Evolutionary conservation across 2,888 invertebrate species (phyloP), one percentile per base, ranked within the genome.

Genomic region (Patella ulyssiponensis): DNA sequence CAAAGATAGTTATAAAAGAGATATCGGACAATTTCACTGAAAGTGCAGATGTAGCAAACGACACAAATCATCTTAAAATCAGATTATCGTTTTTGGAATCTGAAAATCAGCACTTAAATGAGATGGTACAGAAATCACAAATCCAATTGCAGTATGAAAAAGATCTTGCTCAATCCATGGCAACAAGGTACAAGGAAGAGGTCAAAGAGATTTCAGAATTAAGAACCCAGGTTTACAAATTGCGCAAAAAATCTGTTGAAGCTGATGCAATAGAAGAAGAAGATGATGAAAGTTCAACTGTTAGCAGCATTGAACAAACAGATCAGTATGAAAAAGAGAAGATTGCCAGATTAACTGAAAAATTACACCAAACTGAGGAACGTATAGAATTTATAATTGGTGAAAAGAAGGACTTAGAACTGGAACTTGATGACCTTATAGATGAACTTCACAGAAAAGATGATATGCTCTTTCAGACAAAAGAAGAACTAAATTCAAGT

Each of bases 121-220:
- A 58, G 11, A 74, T 33, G 51, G 74, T 74, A 58, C 52, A 75
- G 33, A 69, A 56, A 12, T 33, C 71, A 9, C 71, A 76, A 56
- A 56, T 71, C 53, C 71, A 76, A 23, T 33, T 76, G 17, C 71
- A 76, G 20, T 44, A 27, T 33, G 71, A 52, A 64, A 71, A 71
- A 33, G 58, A 58, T 58, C 20, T 58, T 20, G 58, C 58, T 58
- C 58, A 58, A 1, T 58, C 58, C 17, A 58, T 58, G 58, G 20
- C 58, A 20, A 58, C 17, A 17, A 58, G 58, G 17, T 58, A 58
- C 58, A 14, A 58, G 17, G 58, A 58, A 20, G 58, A 58, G 20
- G 58, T 58, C 9, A 58, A 58, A 58, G 58, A 58, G 58, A 58
- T 58, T 20, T 58, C 58, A 20, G 58, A 58, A 58, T 20, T 58